Conservation (phyloP, 2,888 invertebrate genomes). For the Lochmaea capreae region DNA sequence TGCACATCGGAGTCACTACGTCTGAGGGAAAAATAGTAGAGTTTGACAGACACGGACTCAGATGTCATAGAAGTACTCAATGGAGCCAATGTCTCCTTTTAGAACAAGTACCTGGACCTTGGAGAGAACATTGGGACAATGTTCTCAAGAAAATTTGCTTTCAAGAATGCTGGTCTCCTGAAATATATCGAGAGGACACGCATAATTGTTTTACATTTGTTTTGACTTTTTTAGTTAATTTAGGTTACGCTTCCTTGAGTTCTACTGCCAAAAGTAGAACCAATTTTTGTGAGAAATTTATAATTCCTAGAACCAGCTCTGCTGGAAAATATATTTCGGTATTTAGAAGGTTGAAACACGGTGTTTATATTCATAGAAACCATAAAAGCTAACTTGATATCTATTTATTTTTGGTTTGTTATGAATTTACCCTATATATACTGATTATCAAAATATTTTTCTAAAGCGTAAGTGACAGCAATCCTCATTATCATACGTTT, state of each 20-base stretch:
- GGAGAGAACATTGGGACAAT: slow-evolving; percentile 79
- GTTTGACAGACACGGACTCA: slow-evolving; percentile 84
- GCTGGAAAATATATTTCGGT: slow-evolving; percentile 88
- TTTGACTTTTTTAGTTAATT: slow-evolving; percentile 78
- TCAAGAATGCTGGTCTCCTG: slow-evolving; percentile 74
- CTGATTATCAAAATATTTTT: no score
- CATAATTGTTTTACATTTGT: slow-evolving; percentile 92
- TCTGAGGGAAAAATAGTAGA: slow-evolving; percentile 84
- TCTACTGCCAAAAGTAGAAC: slow-evolving; percentile 76
- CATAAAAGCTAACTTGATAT: slow-evolving; percentile 23
- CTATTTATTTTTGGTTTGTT: no score
- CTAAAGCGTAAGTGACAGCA: no score
- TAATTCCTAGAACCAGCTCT: slow-evolving; percentile 83
- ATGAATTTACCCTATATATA: no score
- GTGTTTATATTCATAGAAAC: slow-evolving; percentile 67
- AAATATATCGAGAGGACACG: slow-evolving; percentile 78
- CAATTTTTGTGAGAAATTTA: slow-evolving; percentile 82
- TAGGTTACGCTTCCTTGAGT: slow-evolving; percentile 79
- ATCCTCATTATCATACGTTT: no score
- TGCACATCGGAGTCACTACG: slow-evolving; percentile 92
- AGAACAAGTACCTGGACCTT: slow-evolving; percentile 72
- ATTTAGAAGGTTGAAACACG: slow-evolving; percentile 76
- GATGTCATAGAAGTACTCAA: slow-evolving; percentile 66
- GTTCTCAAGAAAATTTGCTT: slow-evolving; percentile 73
- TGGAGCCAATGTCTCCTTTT: slow-evolving; percentile 80